phyloP scores from a whole-genome alignment of 2,888 invertebrate genomes.

The Germaria angustata region DNA sequence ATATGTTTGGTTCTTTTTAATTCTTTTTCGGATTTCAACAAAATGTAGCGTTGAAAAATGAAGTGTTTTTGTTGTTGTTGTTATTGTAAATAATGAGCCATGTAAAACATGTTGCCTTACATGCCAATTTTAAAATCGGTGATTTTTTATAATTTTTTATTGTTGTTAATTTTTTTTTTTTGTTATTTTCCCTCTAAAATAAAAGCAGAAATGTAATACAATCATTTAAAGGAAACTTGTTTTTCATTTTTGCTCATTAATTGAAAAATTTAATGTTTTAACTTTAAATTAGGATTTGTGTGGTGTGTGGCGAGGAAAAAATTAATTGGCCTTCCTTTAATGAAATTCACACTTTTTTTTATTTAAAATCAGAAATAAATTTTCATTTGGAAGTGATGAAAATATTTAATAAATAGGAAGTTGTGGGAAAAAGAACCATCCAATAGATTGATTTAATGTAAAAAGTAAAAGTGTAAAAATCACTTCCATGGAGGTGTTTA shows the following conservation, averaged over 20 bases:
- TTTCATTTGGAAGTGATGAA: neutral
- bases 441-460: too few species aligned
- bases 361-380: neutral
- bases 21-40: conserved; percentile 24
- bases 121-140: conserved; percentile 53
- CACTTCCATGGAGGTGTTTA: neutral
- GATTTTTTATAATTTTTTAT: conserved; percentile 44
- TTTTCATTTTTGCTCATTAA: conserved; percentile 19
- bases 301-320: neutral
- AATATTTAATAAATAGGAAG: neutral
- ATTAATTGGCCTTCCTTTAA: conserved; percentile 2
- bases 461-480: neutral
- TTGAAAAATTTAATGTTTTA: neutral
- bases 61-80: conserved; percentile 33
- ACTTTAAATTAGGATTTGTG: conserved; percentile 6
- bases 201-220: neutral
- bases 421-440: too few species aligned
- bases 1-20: conserved; percentile 53
- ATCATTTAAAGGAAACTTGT: conserved; percentile 48
- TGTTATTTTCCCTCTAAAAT: neutral
- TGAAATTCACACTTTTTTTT: conserved; percentile 10
- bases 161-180: neutral
- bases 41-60: conserved; percentile 49
- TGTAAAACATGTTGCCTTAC: conserved; percentile 64
- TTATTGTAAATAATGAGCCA: conserved; percentile 47